A percentile compares a stretch with the other conserved stretches of the same genome.
These are phyloP conservation scores for Rhagonycha fulva DNA, from an alignment of 2,888 invertebrate genomes.

Conservation along the genomic window DNA sequence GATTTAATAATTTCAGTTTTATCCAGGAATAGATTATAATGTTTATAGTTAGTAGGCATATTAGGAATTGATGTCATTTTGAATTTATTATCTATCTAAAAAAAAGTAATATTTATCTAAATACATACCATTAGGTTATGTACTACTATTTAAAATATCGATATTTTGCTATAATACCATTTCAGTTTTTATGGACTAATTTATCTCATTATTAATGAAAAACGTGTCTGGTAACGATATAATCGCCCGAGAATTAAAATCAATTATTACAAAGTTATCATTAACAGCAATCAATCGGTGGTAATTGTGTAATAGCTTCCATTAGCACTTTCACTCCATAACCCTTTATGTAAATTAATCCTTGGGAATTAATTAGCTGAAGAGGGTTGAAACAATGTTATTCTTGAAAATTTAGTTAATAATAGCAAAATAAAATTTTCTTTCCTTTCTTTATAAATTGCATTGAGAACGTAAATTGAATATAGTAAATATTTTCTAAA, in stretches of 20 bases:
- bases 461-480: not conserved
- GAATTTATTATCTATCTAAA: not conserved
- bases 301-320: constrained; percentile 37
- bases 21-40: not conserved
- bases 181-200: constrained; percentile 25
- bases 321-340: constrained; percentile 31
- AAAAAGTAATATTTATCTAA: not conserved
- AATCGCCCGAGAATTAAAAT: constrained; percentile 34
- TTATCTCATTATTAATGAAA: constrained; percentile 22
- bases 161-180: constrained; percentile 6
- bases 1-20: constrained; percentile 1
- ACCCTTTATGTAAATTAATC: constrained; percentile 31
- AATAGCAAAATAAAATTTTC: not conserved
- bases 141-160: not conserved
- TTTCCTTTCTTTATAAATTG: not conserved
- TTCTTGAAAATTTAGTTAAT: not conserved
- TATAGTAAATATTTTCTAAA: not conserved
- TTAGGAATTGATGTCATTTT: not conserved
- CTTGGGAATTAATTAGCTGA: constrained; percentile 11
- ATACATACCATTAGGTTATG: not conserved
- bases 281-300: constrained; percentile 36
- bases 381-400: not conserved
- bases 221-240: constrained; percentile 34
- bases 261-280: constrained; percentile 37
- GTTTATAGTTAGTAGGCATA: not conserved